Base-by-base conservation (phyloP, 2,797 vertebrate species). In the Tenualosa ilisha region DNA sequence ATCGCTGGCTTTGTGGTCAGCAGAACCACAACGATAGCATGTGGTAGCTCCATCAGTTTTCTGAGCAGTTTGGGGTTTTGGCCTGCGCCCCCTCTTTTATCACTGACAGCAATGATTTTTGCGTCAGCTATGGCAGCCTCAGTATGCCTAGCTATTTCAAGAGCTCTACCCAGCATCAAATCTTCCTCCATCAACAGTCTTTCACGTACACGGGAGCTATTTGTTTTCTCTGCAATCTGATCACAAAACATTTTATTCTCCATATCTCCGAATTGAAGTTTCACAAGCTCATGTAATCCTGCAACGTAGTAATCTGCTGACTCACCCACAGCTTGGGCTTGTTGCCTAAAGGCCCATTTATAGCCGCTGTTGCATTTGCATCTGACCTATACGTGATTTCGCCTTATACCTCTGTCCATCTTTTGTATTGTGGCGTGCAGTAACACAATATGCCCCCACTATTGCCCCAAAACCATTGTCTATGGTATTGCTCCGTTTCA, bases 171-270 rank as follows among this genome's bases (percentile, higher is more conserved):
- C 31, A 31, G 31, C 31, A 0, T 49, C 46, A 49, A 4, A 85
- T 82, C 59, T 50, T 46, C 22, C 37, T 87, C 83, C 61, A 86
- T 13, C 84, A 88, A 54, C 3, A 87, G 75, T 59, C 61, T 87
- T 88, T 86, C 46, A 6, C 24, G 31, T n/a, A 89, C 85, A 43
- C 83, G 5, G 65, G 85, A 17, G 31, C n/a, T 3, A 43, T 87
- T 86, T 11, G 53, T 86, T 84, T 86, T 89, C 85, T 82, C 84
- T 3, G 85, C 84, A 86, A 85, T 82, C 37, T 90, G 85, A 86
- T 89, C 82, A 1, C 51, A 43, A 12, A 90, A 13, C 86, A 89
- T 88, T 86, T 87, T 85, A 86, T 65, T 43, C 59, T 86, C 83
- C 54, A 86, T 83, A 17, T 13, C 61, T 24, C 86, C 81, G 81